Percentiles rank a stretch among this genome's conserved stretches.
These are phyloP conservation scores for Sarotherodon lohbergeri DNA, from an alignment of 2,113 vertebrate genomes.

Conservation along the genomic window DNA sequence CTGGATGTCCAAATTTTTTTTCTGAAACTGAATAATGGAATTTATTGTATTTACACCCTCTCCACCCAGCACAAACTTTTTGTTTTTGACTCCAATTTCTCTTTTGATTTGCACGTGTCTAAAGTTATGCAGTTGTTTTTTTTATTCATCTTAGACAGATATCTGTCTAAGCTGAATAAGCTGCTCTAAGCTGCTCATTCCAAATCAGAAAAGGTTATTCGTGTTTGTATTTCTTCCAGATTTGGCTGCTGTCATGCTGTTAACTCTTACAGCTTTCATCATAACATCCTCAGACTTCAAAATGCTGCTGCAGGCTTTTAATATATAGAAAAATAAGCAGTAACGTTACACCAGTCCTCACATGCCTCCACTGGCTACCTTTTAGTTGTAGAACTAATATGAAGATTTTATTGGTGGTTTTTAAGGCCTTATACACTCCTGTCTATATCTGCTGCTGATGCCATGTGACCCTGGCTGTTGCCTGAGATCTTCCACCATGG, in stretches of 20 bases:
- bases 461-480: not conserved
- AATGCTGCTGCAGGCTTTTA: not conserved
- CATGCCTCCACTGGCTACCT: not conserved
- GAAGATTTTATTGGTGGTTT: not conserved
- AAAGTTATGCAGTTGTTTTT: not conserved
- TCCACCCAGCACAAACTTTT: not conserved
- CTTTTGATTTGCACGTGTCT: not conserved
- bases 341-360: not conserved
- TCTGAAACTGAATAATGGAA: fast-evolving
- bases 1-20: not conserved
- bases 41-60: not conserved
- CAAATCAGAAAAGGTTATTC: not conserved
- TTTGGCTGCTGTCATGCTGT: not conserved
- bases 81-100: not conserved
- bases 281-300: not conserved
- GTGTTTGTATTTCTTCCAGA: not conserved
- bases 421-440: not conserved
- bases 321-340: not conserved
- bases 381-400: not conserved
- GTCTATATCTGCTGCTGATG: not conserved
- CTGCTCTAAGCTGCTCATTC: not conserved
- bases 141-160: not conserved
- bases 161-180: not conserved
- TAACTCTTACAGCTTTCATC: fast-evolving
- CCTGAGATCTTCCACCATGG: not conserved